Evolutionary conservation across 1,140 invertebrate species (phyloP).

Genomic region (Pectinophora gossypiella): DNA sequence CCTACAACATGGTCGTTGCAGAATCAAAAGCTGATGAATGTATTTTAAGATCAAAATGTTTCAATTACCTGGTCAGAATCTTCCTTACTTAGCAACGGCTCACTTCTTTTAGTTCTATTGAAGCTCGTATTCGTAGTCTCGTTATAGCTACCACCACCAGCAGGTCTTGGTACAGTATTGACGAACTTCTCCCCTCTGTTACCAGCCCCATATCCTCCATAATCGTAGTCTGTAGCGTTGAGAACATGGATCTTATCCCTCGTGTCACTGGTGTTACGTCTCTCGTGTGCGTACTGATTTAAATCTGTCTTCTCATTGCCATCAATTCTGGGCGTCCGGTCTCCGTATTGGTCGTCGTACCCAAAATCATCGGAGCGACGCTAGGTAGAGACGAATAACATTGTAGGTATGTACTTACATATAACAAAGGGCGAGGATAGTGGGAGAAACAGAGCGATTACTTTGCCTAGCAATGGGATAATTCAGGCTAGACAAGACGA

Average conservation of each 20-base stretch:
- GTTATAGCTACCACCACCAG: slow-evolving; percentile 9
- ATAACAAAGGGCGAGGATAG: too few species aligned
- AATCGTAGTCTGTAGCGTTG: slow-evolving; percentile 37
- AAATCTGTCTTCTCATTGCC: slow-evolving; percentile 19
- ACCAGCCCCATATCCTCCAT: slow-evolving; percentile 19
- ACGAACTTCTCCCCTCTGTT: slow-evolving; percentile 20
- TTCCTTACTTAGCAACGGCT: slow-evolving; percentile 31
- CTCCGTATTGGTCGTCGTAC: slow-evolving; percentile 12
- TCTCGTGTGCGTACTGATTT: slow-evolving; percentile 41
- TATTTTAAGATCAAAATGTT: too few species aligned
- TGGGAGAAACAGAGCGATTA: too few species aligned
- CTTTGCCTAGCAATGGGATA: too few species aligned
- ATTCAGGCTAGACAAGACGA: too few species aligned
- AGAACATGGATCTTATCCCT: slow-evolving; percentile 30
- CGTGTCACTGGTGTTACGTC: slow-evolving; percentile 32
- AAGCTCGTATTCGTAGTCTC: slow-evolving; percentile 1
- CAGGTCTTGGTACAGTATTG: slow-evolving; percentile 12
- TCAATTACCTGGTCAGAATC: slow-evolving; percentile 46
- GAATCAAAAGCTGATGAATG: too few species aligned
- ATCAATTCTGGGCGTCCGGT: slow-evolving; percentile 30
- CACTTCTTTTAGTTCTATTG: slow-evolving; percentile 37
- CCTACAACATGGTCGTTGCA: too few species aligned
- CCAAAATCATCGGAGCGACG: slow-evolving; percentile 25
- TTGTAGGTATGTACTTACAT: too few species aligned
- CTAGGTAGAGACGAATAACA: too few species aligned